Evolutionary conservation across 2,113 vertebrate genomes (phyloP).

Genomic region (Lepus timidus): DNA sequence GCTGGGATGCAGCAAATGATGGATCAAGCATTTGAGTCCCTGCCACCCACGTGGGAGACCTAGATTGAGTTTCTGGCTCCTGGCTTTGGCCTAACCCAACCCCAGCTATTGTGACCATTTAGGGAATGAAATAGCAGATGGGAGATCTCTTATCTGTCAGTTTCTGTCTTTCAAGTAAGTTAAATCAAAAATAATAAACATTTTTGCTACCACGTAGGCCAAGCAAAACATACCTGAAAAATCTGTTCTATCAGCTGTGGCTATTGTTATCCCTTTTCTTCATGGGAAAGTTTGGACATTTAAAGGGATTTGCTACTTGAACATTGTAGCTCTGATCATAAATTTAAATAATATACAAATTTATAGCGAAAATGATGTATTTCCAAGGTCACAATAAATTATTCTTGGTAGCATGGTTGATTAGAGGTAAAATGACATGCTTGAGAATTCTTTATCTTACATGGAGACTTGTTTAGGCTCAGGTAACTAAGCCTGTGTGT

Average conservation of each 20-base stretch:
- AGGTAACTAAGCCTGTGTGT: not conserved
- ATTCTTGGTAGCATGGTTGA: slow-evolving; percentile 50
- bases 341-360: slow-evolving; percentile 58
- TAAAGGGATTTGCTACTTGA: slow-evolving; percentile 29
- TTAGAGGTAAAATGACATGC: slow-evolving; percentile 21
- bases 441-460: slow-evolving; percentile 66
- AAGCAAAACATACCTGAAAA: slow-evolving; percentile 20
- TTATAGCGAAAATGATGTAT: slow-evolving; percentile 49
- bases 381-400: slow-evolving; percentile 63
- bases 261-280: slow-evolving; percentile 35
- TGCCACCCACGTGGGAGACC: too few species aligned
- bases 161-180: too few species aligned
- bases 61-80: too few species aligned
- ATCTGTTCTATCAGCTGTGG: not conserved
- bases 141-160: too few species aligned
- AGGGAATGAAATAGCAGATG: too few species aligned
- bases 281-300: slow-evolving; percentile 1
- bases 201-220: not conserved
- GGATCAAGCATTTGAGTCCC: too few species aligned
- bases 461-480: slow-evolving; percentile 45
- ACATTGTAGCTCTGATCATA: not conserved
- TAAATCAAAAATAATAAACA: too few species aligned
- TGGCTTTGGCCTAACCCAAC: too few species aligned
- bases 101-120: too few species aligned
- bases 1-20: too few species aligned